Evolutionary conservation across 2,113 vertebrate genomes (phyloP).

Genomic region (Eulemur rufifrons): DNA sequence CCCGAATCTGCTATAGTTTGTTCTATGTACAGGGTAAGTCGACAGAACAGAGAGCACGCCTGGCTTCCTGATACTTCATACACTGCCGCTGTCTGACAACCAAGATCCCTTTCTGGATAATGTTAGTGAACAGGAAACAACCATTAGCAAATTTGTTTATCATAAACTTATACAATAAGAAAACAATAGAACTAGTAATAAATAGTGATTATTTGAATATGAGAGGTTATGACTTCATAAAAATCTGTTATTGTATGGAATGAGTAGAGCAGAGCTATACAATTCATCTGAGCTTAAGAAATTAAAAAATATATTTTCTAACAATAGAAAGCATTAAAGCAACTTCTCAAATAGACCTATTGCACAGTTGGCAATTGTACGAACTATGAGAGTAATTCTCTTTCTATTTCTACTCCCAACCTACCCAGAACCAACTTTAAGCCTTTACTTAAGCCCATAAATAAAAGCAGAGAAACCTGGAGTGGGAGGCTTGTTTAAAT

Average conservation of each 20-base stretch:
- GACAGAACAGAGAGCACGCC: rapidly evolving
- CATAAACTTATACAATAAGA: neutral
- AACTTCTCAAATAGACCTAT: neutral
- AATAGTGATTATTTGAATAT: neutral
- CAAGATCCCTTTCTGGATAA: neutral
- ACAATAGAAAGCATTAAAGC: neutral
- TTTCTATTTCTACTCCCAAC: neutral
- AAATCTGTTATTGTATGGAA: neutral
- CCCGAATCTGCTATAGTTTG: neutral
- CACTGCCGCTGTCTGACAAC: rapidly evolving
- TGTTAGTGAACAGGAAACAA: neutral
- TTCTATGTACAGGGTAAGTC: neutral
- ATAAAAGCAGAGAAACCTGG: neutral
- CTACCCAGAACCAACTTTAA: neutral
- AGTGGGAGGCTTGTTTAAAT: neutral
- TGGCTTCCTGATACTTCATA: neutral
- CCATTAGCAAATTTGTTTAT: neutral
- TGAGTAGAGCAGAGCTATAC: neutral
- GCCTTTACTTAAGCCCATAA: neutral
- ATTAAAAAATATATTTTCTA: neutral
- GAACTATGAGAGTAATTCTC: neutral
- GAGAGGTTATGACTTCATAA: neutral
- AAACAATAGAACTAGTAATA: neutral
- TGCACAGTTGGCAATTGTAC: neutral
- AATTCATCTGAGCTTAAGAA: neutral